Evolutionary conservation across 1,140 invertebrate genomes (phyloP).

Genomic region (Drosophila setifemur): DNA sequence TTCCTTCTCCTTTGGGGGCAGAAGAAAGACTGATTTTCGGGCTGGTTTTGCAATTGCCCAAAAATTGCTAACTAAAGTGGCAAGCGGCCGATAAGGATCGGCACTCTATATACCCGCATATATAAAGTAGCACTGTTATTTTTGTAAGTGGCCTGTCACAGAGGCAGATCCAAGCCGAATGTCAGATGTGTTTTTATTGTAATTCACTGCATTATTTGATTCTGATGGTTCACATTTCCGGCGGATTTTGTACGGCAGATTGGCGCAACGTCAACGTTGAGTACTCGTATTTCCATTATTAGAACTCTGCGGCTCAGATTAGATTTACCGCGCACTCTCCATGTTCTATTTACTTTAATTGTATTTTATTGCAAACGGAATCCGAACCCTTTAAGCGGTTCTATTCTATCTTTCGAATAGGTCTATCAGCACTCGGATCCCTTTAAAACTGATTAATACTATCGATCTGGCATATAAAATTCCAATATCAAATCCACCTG

Average conservation of each 20-base stretch:
- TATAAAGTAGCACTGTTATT: neutral
- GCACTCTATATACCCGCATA: neutral
- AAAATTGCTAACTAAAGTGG: conserved; percentile 16
- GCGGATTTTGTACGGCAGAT: conserved; percentile 4
- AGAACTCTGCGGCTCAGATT: neutral
- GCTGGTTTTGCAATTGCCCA: neutral
- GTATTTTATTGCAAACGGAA: too few relatives aligned
- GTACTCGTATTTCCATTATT: neutral
- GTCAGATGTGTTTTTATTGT: conserved; percentile 13
- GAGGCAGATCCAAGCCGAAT: conserved; percentile 3
- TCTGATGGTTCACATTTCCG: conserved; percentile 5
- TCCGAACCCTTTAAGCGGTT: too few relatives aligned
- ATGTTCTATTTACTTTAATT: too few relatives aligned
- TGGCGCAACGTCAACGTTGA: neutral
- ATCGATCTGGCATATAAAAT: conserved; percentile 20
- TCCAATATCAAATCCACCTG: conserved; percentile 23
- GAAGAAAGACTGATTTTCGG: conserved; percentile 45
- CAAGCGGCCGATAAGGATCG: conserved; percentile 21
- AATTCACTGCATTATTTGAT: neutral
- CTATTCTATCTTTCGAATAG: too few relatives aligned
- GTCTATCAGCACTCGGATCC: neutral
- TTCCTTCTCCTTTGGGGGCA: conserved; percentile 29
- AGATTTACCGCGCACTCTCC: too few relatives aligned
- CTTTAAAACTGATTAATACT: conserved; percentile 9
- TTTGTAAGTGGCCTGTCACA: conserved; percentile 18